Evolutionary conservation across 2,113 vertebrate genomes (phyloP), one percentile per base, ranked within the genome.

Genomic region (Heterotilapia buettikoferi): DNA sequence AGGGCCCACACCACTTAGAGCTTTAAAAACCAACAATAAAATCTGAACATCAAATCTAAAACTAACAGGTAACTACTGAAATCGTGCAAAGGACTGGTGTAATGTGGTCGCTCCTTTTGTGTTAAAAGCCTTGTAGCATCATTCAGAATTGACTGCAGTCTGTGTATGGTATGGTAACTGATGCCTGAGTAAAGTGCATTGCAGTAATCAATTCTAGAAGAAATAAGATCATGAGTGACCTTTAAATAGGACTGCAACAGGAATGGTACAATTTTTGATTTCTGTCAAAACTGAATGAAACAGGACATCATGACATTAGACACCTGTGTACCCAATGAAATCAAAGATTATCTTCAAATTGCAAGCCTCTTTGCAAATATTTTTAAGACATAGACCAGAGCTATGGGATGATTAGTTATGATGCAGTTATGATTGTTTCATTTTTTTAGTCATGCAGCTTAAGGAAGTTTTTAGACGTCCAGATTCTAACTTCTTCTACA

Each of bases 1-100:
- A 13, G 33, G 33, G 18, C 18, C 10, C 61, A n/a, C 18, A 66
- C 1, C 0, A 38, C 10, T 38, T 66, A 38, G 0, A 66, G 61
- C 61, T 66, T 66, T 38, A 66, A 38, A 66, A 38, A 38, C 33
- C 61, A 66, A 38, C 33, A 66, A 66, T 13, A 0, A 66, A 38
- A 38, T 38, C 61, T 13, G 19, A 21, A 38, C 6, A 66, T 66
- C 61, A 66, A 66, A 66, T 66, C 19, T 13, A 66, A 66, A 66
- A n/a, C 61, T 38, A 66, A 13, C 61, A 38, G 31, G 61, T 21
- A 38, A 36, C 61, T 36, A n/a, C 18, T 66, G 33, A 66, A 38
- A n/a, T 66, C 1, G 1, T 13, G 33, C 33, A 66, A 66, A n/a
- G 61, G 61, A n/a, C 19, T 5, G 61, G 61, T 66, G 10, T 38